phyloP scores from a whole-genome alignment of 2,888 invertebrate genomes.

The Eurytoma adleriae region DNA sequence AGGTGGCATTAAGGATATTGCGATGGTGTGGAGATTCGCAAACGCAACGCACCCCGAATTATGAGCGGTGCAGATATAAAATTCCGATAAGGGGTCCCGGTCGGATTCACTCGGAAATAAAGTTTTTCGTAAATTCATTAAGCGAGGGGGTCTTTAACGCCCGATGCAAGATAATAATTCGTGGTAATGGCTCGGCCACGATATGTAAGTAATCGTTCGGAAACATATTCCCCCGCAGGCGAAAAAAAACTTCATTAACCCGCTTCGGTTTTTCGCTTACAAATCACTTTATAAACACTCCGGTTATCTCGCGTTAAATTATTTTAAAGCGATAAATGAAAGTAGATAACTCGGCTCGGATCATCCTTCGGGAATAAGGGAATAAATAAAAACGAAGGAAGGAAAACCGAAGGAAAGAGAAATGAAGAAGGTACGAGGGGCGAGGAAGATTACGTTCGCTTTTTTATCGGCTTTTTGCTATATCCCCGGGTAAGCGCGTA shows the following conservation, averaged over 20 bases:
- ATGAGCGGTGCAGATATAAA: too few relatives aligned
- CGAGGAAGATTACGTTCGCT: slow-evolving; percentile 38
- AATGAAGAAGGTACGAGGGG: background rate
- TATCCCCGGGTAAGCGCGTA: background rate
- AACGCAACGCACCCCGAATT: too few relatives aligned
- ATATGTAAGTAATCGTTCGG: too few relatives aligned
- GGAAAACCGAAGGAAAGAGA: slow-evolving; percentile 20
- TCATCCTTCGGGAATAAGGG: background rate
- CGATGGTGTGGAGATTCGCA: too few relatives aligned
- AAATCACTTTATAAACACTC: slow-evolving; percentile 21
- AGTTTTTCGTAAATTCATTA: too few relatives aligned
- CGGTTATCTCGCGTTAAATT: slow-evolving; percentile 17
- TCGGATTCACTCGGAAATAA: too few relatives aligned
- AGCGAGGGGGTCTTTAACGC: too few relatives aligned
- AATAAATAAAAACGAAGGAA: background rate
- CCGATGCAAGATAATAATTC: too few relatives aligned
- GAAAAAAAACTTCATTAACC: background rate
- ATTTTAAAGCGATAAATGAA: slow-evolving; percentile 4
- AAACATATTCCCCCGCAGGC: background rate
- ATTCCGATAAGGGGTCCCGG: too few relatives aligned
- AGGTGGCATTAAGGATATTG: too few relatives aligned
- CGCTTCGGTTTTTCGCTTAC: background rate
- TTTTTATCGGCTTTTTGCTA: slow-evolving; percentile 28
- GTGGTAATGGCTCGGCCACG: too few relatives aligned
- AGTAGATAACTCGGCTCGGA: background rate